phyloP scores from a whole-genome alignment of 2,888 invertebrate genomes.

The Agrochola lota region DNA sequence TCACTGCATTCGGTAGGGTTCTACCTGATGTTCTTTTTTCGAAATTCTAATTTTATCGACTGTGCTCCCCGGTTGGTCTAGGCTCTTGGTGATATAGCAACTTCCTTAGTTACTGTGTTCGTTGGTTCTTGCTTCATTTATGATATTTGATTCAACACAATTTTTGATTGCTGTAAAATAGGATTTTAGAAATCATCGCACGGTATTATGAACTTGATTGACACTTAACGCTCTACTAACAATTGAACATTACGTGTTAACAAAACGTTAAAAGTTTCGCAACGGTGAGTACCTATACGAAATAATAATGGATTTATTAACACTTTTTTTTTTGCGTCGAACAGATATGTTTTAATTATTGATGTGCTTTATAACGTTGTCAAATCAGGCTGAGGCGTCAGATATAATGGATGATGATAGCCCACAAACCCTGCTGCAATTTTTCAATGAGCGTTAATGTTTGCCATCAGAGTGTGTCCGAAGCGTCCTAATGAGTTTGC shows the following conservation, averaged over 20 bases:
- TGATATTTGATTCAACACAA: background rate
- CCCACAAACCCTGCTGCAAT: slow-evolving; percentile 72
- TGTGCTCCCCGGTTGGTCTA: slow-evolving; percentile 50
- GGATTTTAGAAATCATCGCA: slow-evolving; percentile 48
- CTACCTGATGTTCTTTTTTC: slow-evolving; percentile 62
- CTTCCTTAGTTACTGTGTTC: slow-evolving; percentile 15
- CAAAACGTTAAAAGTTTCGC: slow-evolving; percentile 28
- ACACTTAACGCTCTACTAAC: slow-evolving; percentile 54
- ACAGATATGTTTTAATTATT: slow-evolving; percentile 51
- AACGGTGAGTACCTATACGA: slow-evolving; percentile 17
- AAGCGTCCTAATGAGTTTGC: slow-evolving; percentile 80
- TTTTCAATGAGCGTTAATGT: slow-evolving; percentile 78
- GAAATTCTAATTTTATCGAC: slow-evolving; percentile 67
- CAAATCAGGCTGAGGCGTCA: slow-evolving; percentile 56
- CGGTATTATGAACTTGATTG: slow-evolving; percentile 49
- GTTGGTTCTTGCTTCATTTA: slow-evolving; percentile 15
- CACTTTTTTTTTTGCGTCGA: slow-evolving; percentile 32
- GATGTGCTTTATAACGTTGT: slow-evolving; percentile 64
- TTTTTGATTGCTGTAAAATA: slow-evolving; percentile 19
- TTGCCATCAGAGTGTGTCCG: slow-evolving; percentile 69
- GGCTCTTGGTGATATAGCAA: slow-evolving; percentile 26
- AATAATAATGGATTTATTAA: slow-evolving; percentile 29
- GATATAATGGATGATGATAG: slow-evolving; percentile 76
- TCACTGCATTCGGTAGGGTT: slow-evolving; percentile 63
- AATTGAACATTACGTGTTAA: slow-evolving; percentile 34